A percentile compares a stretch with the other conserved stretches of the same genome.
phyloP scores from a whole-genome alignment of 2,888 invertebrate species.

The Pammene aurita region DNA sequence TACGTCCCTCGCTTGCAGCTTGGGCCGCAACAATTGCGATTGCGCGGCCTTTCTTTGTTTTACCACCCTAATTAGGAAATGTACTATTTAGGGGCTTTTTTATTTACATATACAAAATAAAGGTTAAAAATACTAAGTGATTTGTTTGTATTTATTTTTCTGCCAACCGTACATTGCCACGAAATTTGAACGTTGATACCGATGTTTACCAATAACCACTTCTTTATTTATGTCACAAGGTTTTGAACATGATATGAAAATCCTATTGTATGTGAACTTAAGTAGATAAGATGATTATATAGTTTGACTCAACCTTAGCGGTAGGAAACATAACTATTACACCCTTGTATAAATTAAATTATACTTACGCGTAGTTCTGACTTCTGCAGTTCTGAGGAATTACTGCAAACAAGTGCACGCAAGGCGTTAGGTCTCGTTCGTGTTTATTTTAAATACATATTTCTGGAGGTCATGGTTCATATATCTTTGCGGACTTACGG shows the following conservation, averaged over 20 bases:
- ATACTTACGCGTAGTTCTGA: constrained; percentile 14
- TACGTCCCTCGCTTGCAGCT: no score
- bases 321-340: constrained; percentile 7
- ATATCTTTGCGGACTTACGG: constrained; percentile 29
- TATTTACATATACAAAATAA: no score
- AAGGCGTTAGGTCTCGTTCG: neutral
- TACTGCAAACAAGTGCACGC: constrained; percentile 6
- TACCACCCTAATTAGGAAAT: no score
- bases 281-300: neutral
- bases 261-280: neutral
- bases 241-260: neutral
- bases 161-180: no score
- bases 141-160: no score
- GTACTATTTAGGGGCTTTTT: no score
- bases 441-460: neutral
- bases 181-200: no score
- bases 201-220: no score
- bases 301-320: constrained; percentile 1
- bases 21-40: no score
- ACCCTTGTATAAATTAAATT: constrained; percentile 22
- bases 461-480: constrained; percentile 9
- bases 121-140: no score
- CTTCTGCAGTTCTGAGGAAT: constrained; percentile 5
- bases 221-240: no score
- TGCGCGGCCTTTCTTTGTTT: no score